A percentile compares a stretch with the other conserved stretches of the same genome.
These are phyloP conservation scores for Rhimphoctona megacephalus DNA, from an alignment of 2,888 invertebrate species.

Conservation along the genomic window DNA sequence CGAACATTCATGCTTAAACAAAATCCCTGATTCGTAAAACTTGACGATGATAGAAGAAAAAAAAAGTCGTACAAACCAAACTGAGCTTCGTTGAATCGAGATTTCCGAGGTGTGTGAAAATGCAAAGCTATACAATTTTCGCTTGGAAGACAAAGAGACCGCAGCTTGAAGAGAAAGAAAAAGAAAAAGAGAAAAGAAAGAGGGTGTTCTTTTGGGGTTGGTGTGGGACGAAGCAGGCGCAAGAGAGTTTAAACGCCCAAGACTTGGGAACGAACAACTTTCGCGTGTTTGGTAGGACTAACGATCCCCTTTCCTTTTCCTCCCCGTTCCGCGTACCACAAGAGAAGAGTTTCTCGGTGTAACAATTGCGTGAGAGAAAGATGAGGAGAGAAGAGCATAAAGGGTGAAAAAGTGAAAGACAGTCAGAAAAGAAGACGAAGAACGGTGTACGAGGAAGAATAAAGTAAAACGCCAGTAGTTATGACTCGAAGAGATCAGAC, in stretches of 20 bases:
- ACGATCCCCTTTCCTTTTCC: conserved; percentile 59
- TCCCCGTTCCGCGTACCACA: background rate
- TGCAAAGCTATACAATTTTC: conserved; percentile 48
- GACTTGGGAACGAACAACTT: conserved; percentile 61
- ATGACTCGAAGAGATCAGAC: conserved; percentile 45
- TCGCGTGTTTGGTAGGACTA: conserved; percentile 68
- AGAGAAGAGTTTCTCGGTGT: conserved; percentile 3
- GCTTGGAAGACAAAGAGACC: conserved; percentile 33
- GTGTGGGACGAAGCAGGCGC: conserved; percentile 2
- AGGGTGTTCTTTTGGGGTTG: conserved; percentile 26
- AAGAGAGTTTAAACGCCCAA: conserved; percentile 29
- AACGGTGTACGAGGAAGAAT: conserved; percentile 32
- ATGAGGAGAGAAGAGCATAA: conserved; percentile 2
- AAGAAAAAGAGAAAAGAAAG: background rate
- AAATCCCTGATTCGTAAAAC: background rate
- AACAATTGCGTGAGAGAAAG: conserved; percentile 25
- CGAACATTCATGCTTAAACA: conserved; percentile 5
- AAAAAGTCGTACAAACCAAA: background rate
- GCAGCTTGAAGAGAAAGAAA: conserved; percentile 1
- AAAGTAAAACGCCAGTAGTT: conserved; percentile 51
- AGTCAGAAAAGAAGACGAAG: conserved; percentile 37
- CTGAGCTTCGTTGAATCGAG: conserved; percentile 25
- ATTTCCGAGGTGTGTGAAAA: conserved; percentile 44
- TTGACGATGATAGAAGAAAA: background rate
- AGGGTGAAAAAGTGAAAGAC: conserved; percentile 35